These are phyloP conservation scores for Lucilia sericata DNA, from an alignment of 1,140 invertebrate genomes.

Conservation along the genomic window DNA sequence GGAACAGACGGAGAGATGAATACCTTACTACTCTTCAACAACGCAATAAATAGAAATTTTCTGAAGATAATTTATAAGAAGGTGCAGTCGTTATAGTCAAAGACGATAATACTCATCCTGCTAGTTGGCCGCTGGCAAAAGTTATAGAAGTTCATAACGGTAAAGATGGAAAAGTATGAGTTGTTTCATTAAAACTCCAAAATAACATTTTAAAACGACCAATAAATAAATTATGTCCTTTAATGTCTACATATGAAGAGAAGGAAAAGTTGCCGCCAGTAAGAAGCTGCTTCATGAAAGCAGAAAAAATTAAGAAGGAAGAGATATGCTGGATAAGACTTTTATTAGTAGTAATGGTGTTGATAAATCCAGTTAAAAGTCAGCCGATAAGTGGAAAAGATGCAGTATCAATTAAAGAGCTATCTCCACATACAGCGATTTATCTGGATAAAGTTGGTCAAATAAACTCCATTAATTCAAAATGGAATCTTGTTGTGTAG, in stretches of 20 bases:
- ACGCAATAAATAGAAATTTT: slow-evolving; percentile 53
- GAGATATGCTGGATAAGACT: neutral
- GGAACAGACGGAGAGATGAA: slow-evolving; percentile 55
- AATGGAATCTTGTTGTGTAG: slow-evolving; percentile 18
- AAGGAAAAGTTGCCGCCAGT: neutral
- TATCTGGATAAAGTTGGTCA: slow-evolving; percentile 12
- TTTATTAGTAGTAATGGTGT: slow-evolving; percentile 26
- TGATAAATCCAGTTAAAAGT: neutral
- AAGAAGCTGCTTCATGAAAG: neutral
- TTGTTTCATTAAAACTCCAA: slow-evolving; percentile 49
- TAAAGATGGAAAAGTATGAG: slow-evolving; percentile 53
- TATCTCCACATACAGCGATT: slow-evolving; percentile 3
- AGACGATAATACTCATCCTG: slow-evolving; percentile 51
- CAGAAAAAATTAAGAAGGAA: slow-evolving; percentile 18
- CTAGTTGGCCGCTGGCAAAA: slow-evolving; percentile 52
- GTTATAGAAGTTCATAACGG: slow-evolving; percentile 51
- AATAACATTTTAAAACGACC: slow-evolving; percentile 27
- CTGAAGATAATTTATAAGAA: slow-evolving; percentile 41
- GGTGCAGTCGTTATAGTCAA: slow-evolving; percentile 53
- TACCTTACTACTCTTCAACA: slow-evolving; percentile 56
- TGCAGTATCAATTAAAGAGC: neutral
- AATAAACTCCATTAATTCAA: slow-evolving; percentile 12
- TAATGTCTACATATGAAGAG: slow-evolving; percentile 23
- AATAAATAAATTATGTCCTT: slow-evolving; percentile 38
- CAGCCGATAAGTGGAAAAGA: neutral